Evolutionary conservation across 2,797 vertebrate species (phyloP).

Genomic region (Podarcis siculus): DNA sequence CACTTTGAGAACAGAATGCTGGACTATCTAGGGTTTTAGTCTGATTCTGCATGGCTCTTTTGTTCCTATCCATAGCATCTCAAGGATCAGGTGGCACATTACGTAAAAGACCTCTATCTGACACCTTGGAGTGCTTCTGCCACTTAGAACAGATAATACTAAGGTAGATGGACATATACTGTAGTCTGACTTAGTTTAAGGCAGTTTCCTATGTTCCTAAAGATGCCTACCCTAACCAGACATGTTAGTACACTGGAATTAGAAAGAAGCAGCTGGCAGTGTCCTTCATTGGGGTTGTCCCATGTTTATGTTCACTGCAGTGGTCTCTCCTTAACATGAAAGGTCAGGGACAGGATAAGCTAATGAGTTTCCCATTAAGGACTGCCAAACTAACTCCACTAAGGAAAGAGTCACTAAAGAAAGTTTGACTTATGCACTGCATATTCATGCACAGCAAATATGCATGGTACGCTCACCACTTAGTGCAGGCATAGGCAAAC

Average conservation of each 20-base stretch:
- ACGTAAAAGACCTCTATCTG: neutral
- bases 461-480: neutral
- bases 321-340: neutral
- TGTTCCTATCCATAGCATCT: neutral
- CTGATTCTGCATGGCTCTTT: neutral
- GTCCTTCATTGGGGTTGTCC: neutral
- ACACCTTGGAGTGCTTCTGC: neutral
- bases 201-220: neutral
- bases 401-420: neutral
- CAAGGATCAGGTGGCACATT: neutral
- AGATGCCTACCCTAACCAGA: neutral
- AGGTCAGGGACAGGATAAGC: neutral
- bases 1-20: neutral
- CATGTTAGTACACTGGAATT: neutral
- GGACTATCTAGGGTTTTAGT: neutral
- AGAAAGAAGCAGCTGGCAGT: neutral
- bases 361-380: neutral
- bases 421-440: neutral
- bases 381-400: neutral
- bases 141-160: neutral
- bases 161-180: neutral
- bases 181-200: neutral
- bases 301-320: neutral
- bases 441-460: neutral
- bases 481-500: neutral